Evolutionary conservation across 2,888 invertebrate species (phyloP).

Genomic region (Augochlorella aurata): DNA sequence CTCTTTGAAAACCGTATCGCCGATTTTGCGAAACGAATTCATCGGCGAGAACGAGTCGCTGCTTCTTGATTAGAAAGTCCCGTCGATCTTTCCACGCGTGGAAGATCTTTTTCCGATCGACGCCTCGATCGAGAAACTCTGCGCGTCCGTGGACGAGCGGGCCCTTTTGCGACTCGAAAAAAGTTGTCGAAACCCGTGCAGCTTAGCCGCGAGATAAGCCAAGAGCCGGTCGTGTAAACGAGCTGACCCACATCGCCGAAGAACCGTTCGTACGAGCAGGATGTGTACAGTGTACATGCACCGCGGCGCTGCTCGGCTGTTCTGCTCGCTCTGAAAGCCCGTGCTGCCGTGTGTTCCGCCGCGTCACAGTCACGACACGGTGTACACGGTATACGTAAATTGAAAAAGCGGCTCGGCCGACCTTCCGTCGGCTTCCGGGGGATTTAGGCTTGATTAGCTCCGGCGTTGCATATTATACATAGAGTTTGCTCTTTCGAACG

Average conservation of each 20-base stretch:
- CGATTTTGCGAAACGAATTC: neutral
- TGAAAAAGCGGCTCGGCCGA: slow-evolving; percentile 29
- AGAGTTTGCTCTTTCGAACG: neutral
- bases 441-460: neutral
- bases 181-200: slow-evolving; percentile 30
- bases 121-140: too few relatives aligned
- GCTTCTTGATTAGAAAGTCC: too few relatives aligned
- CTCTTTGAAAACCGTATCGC: neutral
- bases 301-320: slow-evolving; percentile 11
- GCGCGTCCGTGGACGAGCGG: neutral
- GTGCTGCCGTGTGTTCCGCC: slow-evolving; percentile 21
- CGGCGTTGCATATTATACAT: neutral
- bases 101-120: too few relatives aligned
- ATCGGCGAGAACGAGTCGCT: too few relatives aligned
- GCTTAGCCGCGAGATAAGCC: slow-evolving; percentile 47
- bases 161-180: slow-evolving; percentile 19
- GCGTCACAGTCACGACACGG: slow-evolving; percentile 2
- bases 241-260: slow-evolving; percentile 73
- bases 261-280: slow-evolving; percentile 60
- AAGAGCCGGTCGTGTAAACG: slow-evolving; percentile 65
- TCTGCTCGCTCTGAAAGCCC: slow-evolving; percentile 41
- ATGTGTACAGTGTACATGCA: slow-evolving; percentile 36
- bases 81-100: too few relatives aligned
- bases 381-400: slow-evolving; percentile 28
- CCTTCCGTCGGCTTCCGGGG: slow-evolving; percentile 14